Conservation (phyloP, 53 echinoderm and acorn worm species). For the Echinometra lucunter region DNA sequence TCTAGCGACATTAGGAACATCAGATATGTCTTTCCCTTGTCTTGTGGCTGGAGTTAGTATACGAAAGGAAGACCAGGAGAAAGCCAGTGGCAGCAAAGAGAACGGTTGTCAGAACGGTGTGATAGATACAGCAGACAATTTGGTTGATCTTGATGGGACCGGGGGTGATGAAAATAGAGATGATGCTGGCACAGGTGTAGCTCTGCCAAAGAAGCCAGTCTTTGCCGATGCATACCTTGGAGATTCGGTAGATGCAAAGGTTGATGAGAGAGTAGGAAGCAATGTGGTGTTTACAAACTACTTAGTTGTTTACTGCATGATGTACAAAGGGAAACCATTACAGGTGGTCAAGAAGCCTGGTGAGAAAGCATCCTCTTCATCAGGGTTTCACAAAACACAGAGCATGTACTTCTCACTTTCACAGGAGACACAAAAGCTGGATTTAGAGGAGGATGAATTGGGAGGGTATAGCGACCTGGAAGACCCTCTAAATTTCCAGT, state of each 20-base stretch:
- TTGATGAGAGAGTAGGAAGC: slow-evolving; percentile 46
- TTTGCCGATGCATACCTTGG: slow-evolving; percentile 87
- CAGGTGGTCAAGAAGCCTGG: slow-evolving; percentile 64
- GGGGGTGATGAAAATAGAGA: slow-evolving; percentile 69
- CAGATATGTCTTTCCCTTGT: slow-evolving; percentile 71
- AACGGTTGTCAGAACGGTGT: not conserved
- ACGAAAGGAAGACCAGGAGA: slow-evolving; percentile 63
- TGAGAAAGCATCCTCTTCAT: slow-evolving; percentile 75
- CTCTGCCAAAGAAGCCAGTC: slow-evolving; percentile 68
- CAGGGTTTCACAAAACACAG: slow-evolving; percentile 67
- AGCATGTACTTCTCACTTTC: slow-evolving; percentile 77
- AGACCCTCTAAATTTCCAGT: slow-evolving; percentile 56
- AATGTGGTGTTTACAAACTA: slow-evolving; percentile 67
- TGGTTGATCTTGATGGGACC: slow-evolving; percentile 25
- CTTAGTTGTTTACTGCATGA: slow-evolving; percentile 71
- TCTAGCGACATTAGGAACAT: slow-evolving; percentile 33
- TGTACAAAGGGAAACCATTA: slow-evolving; percentile 58
- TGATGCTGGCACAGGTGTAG: slow-evolving; percentile 87
- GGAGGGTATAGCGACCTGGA: slow-evolving; percentile 74
- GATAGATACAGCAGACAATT: slow-evolving; percentile 15
- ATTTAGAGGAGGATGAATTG: slow-evolving; percentile 85
- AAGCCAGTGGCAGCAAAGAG: slow-evolving; percentile 3
- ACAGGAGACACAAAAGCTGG: slow-evolving; percentile 85
- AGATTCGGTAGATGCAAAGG: slow-evolving; percentile 80
- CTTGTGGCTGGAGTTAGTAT: slow-evolving; percentile 80